phyloP scores from a whole-genome alignment of 2,888 invertebrate species.

The Cylloceria caligata region DNA sequence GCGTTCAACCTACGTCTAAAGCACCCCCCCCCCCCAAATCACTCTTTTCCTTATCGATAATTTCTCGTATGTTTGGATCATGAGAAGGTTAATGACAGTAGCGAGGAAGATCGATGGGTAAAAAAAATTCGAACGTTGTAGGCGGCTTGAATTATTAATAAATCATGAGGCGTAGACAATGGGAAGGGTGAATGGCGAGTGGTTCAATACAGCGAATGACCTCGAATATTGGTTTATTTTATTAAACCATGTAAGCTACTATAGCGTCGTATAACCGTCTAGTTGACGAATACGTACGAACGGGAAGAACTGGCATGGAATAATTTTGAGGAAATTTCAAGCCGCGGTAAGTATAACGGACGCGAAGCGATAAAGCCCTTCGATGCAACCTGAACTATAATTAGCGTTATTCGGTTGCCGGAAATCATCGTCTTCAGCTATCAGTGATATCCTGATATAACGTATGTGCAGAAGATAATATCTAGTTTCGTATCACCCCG shows the following conservation, averaged over 20 bases:
- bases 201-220: too few relatives aligned
- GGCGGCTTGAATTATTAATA: not conserved
- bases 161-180: not conserved
- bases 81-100: too few relatives aligned
- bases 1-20: too few relatives aligned
- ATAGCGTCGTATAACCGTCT: not conserved
- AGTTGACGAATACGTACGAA: constrained; percentile 42
- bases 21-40: too few relatives aligned
- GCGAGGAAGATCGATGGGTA: too few relatives aligned
- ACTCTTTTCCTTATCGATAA: too few relatives aligned
- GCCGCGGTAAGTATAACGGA: constrained; percentile 15
- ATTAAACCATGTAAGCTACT: too few relatives aligned
- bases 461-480: not conserved
- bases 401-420: constrained; percentile 14
- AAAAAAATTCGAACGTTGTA: not conserved
- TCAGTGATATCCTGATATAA: constrained; percentile 4
- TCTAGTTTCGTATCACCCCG: not conserved
- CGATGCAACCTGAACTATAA: constrained; percentile 10
- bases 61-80: too few relatives aligned
- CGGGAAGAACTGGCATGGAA: constrained; percentile 13
- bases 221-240: too few relatives aligned
- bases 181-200: too few relatives aligned
- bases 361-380: constrained; percentile 50
- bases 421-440: constrained; percentile 28
- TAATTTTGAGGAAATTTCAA: constrained; percentile 52